phyloP scores from a whole-genome alignment of 2,113 vertebrate species.

The Progne subis region DNA sequence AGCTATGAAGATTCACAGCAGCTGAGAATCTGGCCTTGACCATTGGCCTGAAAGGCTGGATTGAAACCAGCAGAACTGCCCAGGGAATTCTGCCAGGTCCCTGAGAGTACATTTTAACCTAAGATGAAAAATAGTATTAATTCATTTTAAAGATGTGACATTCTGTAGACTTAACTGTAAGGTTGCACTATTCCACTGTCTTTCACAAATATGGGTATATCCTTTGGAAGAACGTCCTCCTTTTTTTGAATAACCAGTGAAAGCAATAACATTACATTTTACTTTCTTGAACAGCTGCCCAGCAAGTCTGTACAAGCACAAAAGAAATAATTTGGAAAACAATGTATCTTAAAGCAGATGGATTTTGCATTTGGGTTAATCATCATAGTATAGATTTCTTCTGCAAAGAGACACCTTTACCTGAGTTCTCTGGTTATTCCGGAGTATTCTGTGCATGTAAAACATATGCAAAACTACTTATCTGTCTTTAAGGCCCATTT shows the following conservation, averaged over 20 bases:
- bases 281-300: conserved; percentile 12
- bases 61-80: neutral
- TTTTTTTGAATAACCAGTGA: neutral
- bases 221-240: neutral
- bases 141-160: neutral
- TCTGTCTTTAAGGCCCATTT: neutral
- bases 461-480: conserved; percentile 36
- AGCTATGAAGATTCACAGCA: conserved; percentile 14
- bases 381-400: neutral
- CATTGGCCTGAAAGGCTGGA: neutral
- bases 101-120: neutral
- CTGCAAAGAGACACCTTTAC: conserved; percentile 28
- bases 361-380: neutral
- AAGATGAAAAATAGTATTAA: neutral
- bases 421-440: neutral
- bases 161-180: neutral
- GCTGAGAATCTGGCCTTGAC: neutral
- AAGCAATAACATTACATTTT: neutral
- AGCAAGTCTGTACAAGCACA: neutral
- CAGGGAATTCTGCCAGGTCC: neutral
- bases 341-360: neutral
- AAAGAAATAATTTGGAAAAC: neutral
- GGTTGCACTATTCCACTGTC: neutral
- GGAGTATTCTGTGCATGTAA: neutral
- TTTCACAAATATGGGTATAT: neutral